These are phyloP conservation scores for Coilia nasus DNA, from an alignment of 2,797 vertebrate species.

Conservation along the genomic window DNA sequence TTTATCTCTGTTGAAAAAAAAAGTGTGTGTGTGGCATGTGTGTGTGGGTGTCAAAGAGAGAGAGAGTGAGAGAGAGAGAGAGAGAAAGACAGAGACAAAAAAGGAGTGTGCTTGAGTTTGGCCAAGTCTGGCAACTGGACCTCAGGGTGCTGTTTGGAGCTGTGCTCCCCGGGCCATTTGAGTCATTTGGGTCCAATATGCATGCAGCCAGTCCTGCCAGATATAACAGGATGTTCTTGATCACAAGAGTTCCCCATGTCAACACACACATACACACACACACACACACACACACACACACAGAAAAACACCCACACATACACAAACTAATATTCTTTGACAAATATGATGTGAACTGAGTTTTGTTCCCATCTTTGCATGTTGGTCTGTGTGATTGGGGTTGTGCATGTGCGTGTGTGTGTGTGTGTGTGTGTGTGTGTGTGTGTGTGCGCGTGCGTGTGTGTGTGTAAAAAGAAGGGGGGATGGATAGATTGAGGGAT, in stretches of 20 bases:
- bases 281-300: background rate
- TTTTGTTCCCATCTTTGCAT: background rate
- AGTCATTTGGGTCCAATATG: slow-evolving; percentile 43
- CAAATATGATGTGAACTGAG: background rate
- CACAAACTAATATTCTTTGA: background rate
- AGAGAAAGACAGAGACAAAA: no score
- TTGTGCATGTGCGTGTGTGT: background rate
- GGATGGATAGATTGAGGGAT: background rate
- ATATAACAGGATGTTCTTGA: slow-evolving; percentile 51
- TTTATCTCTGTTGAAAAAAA: background rate
- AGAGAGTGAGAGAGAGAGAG: no score
- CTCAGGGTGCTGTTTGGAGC: slow-evolving; percentile 43
- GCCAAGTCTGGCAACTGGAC: slow-evolving; percentile 26
- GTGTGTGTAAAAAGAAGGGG: background rate
- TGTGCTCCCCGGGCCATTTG: slow-evolving; percentile 28
- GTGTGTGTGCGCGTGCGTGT: background rate
- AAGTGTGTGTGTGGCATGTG: no score
- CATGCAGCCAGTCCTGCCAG: slow-evolving; percentile 40
- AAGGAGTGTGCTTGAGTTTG: background rate
- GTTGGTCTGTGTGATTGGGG: slow-evolving; percentile 27
- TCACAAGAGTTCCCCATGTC: slow-evolving; percentile 14
- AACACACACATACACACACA: slow-evolving; percentile 17
- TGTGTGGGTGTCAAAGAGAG: no score
- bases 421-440: no score
- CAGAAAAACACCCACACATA: background rate